Evolutionary conservation across 2,888 invertebrate genomes (phyloP).

Genomic region (Leptinotarsa tumamoca): DNA sequence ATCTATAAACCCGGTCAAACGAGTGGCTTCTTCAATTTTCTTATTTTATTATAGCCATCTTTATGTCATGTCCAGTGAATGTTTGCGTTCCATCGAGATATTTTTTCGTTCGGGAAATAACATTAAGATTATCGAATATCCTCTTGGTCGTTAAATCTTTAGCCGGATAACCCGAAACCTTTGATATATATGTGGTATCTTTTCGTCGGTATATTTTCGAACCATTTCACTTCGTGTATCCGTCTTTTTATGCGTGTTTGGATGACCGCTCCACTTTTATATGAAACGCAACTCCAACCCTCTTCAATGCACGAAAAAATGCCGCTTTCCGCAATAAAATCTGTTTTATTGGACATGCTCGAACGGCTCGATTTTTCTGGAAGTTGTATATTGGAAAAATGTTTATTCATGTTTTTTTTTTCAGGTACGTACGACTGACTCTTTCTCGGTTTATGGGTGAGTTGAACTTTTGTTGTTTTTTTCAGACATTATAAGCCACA

Average conservation of each 20-base stretch:
- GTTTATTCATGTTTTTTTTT: conserved; percentile 37
- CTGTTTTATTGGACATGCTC: conserved; percentile 42
- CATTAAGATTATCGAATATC: conserved; percentile 4
- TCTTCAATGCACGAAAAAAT: conserved; percentile 25
- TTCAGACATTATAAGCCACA: no score
- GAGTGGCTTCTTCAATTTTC: no score
- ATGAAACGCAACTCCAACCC: conserved; percentile 35
- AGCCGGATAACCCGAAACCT: background rate
- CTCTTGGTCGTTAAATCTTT: conserved; percentile 3
- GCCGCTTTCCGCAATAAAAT: conserved; percentile 41
- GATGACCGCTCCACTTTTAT: conserved; percentile 36
- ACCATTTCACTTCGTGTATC: conserved; percentile 36
- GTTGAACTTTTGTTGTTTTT: conserved; percentile 11
- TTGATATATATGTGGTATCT: conserved; percentile 32
- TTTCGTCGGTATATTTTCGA: conserved; percentile 39
- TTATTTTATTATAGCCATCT: background rate
- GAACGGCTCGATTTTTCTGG: conserved; percentile 29
- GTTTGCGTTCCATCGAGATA: conserved; percentile 6
- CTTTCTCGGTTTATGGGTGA: conserved; percentile 22
- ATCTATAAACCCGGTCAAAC: no score
- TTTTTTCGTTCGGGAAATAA: conserved; percentile 7
- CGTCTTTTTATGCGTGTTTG: conserved; percentile 36
- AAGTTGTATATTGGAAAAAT: conserved; percentile 32
- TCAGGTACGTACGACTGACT: conserved; percentile 34
- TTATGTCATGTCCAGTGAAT: background rate